Evolutionary conservation across 2,888 invertebrate genomes (phyloP), one percentile per base, ranked within the genome.

Genomic region (Mechanitis mazaeus): DNA sequence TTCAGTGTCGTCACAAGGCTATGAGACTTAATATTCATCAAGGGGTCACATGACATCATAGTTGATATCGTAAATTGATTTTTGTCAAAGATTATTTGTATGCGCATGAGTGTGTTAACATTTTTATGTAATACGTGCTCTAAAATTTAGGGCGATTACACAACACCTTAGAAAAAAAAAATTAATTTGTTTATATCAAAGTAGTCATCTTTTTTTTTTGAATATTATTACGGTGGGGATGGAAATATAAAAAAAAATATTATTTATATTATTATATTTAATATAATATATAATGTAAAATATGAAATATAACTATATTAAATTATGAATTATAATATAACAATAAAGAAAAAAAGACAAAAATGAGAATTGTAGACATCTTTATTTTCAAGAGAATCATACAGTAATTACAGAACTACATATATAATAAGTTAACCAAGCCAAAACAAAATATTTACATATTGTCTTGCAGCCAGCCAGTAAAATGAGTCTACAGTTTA

Each of bases 61-160:
- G 42, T 42, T 42, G 9, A 42, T 42, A 56, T 12, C 47, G 47
- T 35, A 38, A 60, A 54, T 60, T 54, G 46, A 61, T 75, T 80
- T 78, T 75, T 69, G 69, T 68, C 74, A 74, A 70, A 9, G 42
- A 42, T 69, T 68, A 74, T 78, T 76, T 72, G 78, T 77, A 79
- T 81, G 76, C 78, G 68, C 60, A 63, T 61, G 60, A 69, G 71
- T 71, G 64, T 57, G 42, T 58, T 63, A 61, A 58, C 64, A 72
- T 72, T 73, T 75, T 74, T 71, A 72, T 70, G 72, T 63, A 61
- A 63, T 64, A 75, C 77, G 74, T 79, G 76, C 67, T 61, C 59
- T 56, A 64, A 47, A 50, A 56, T 31, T 61, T 60, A 67, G 64
- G 69, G 53, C 63, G 4, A 33, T 50, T 50, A 42, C 62, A 66